These are phyloP conservation scores for Brachyistius frenatus DNA, from an alignment of 2,113 vertebrate genomes.

Conservation along the genomic window DNA sequence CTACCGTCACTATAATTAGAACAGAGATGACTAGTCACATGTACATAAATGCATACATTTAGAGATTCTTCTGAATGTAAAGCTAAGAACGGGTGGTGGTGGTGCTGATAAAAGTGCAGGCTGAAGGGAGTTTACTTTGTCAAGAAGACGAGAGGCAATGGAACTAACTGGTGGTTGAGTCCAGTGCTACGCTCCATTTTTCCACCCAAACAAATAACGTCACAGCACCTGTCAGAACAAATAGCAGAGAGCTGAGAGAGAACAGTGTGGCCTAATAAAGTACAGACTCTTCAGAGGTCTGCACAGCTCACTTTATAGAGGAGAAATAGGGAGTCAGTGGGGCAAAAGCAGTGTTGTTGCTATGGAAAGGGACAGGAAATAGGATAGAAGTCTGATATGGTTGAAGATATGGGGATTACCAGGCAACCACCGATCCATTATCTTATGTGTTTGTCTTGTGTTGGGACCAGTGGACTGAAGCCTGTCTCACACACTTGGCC, in stretches of 20 bases:
- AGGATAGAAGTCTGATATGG: not conserved
- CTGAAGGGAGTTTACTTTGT: not conserved
- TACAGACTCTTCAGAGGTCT: slow-evolving; percentile 9
- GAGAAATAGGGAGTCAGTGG: not conserved
- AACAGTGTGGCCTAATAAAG: slow-evolving; percentile 36
- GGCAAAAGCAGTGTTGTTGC: not conserved
- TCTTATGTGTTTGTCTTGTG: not conserved
- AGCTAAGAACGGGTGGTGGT: not conserved
- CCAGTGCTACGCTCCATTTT: slow-evolving; percentile 57
- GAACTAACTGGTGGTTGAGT: slow-evolving; percentile 35
- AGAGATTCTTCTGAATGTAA: slow-evolving; percentile 21
- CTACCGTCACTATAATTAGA: slow-evolving; percentile 39
- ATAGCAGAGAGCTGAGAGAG: slow-evolving; percentile 30
- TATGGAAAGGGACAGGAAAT: not conserved
- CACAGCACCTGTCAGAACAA: slow-evolving; percentile 68
- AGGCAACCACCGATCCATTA: not conserved
- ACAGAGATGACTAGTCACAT: slow-evolving; percentile 21
- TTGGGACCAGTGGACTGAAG: not conserved
- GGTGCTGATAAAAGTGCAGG: not conserved
- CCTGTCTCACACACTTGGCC: not conserved
- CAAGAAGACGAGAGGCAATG: slow-evolving; percentile 1
- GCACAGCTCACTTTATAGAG: slow-evolving; percentile 1
- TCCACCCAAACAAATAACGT: slow-evolving; percentile 67
- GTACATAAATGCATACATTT: not conserved
- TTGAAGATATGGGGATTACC: not conserved